A percentile compares a stretch with the other conserved stretches of the same genome.
Evolutionary conservation across 2,888 invertebrate species (phyloP).

Genomic region (Anagyrus pseudococci): DNA sequence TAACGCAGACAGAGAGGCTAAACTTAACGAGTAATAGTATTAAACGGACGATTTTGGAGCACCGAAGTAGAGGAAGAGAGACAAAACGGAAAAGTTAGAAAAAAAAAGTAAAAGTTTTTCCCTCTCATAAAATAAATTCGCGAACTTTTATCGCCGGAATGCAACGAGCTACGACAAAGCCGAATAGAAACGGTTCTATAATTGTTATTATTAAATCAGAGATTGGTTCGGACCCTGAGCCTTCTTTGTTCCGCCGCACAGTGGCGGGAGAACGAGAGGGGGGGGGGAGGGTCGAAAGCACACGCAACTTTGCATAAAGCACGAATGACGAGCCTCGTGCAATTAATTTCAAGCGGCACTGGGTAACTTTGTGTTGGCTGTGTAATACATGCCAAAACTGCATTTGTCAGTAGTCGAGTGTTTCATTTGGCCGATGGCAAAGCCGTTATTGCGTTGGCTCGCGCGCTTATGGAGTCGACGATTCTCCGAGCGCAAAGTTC

Average conservation of each 20-base stretch:
- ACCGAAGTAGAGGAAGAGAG: no score
- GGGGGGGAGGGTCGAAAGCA: no score
- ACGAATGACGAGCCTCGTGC: conserved; percentile 15
- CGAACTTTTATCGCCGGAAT: no score
- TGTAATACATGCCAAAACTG: conserved; percentile 32
- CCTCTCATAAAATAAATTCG: no score
- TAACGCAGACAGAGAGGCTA: no score
- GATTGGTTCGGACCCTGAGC: background rate
- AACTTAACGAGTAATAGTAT: no score
- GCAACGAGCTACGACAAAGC: no score
- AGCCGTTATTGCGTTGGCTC: conserved; percentile 21
- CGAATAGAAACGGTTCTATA: no score
- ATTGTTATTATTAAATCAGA: conserved; percentile 21
- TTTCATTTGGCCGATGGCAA: conserved; percentile 45
- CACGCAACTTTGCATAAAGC: conserved; percentile 17
- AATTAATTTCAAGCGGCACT: conserved; percentile 26
- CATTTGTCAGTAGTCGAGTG: conserved; percentile 26
- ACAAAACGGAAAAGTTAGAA: no score
- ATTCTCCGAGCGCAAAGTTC: conserved; percentile 19
- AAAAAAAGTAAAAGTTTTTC: no score
- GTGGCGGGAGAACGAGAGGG: background rate
- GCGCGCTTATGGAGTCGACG: background rate
- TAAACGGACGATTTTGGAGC: no score
- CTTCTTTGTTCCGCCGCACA: conserved; percentile 7
- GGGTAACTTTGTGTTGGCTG: conserved; percentile 20